phyloP scores from a whole-genome alignment of 2,797 vertebrate genomes.

The Sylvilagus floridanus region DNA sequence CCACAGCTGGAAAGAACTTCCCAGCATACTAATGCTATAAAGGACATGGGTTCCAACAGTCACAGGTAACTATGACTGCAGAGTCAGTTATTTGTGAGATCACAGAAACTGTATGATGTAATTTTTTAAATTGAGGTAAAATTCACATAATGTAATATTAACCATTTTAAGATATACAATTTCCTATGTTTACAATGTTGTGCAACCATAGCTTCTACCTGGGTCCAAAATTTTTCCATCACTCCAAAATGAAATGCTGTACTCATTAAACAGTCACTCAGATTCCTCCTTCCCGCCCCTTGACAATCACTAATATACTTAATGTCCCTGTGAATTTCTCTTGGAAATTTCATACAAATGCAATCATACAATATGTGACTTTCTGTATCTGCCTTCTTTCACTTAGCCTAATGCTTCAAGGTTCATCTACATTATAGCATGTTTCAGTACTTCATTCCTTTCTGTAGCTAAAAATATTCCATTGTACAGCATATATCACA shows the following conservation, averaged over 20 bases:
- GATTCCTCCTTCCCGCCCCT: neutral
- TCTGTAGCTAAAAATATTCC: neutral
- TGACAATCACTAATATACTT: neutral
- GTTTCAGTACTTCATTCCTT: constrained; percentile 2
- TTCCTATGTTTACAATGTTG: constrained; percentile 10
- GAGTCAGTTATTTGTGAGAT: constrained; percentile 79
- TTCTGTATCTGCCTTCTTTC: neutral
- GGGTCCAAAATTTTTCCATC: constrained; percentile 37
- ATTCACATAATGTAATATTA: neutral
- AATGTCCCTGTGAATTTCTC: neutral
- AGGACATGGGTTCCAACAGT: constrained; percentile 64
- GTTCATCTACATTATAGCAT: neutral
- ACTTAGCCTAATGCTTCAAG: neutral
- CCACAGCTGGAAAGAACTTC: constrained; percentile 55
- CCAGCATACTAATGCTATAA: constrained; percentile 11
- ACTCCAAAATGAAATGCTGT: neutral
- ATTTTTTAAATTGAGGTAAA: constrained; percentile 51
- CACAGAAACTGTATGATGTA: constrained; percentile 71
- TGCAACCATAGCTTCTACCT: constrained; percentile 31
- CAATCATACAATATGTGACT: neutral
- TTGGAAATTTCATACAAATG: constrained; percentile 32
- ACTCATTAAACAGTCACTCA: neutral
- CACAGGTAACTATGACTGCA: constrained; percentile 82
- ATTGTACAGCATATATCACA: neutral
- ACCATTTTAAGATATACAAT: constrained; percentile 28